These are phyloP conservation scores for Sebastes wilsoni DNA, from an alignment of 2,797 vertebrate species.

Conservation along the genomic window DNA sequence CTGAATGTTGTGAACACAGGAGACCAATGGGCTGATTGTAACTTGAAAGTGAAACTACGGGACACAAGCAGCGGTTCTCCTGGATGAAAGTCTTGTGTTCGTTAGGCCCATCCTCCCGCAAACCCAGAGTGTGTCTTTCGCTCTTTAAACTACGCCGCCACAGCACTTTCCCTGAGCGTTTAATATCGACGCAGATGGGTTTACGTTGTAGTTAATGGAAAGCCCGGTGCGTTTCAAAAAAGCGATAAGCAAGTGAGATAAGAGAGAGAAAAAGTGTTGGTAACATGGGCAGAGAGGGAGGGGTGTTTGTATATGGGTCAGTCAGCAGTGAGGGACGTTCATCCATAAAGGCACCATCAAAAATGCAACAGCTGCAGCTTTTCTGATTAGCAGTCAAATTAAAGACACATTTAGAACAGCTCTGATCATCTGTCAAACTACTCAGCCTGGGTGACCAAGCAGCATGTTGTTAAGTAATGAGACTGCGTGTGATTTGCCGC, in stretches of 20 bases:
- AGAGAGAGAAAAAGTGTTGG: conserved; percentile 9
- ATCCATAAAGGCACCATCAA: conserved; percentile 54
- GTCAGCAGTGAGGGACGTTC: conserved; percentile 43
- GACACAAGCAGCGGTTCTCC: too few species aligned
- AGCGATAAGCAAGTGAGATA: not conserved
- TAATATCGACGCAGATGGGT: too few species aligned
- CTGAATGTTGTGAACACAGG: too few species aligned
- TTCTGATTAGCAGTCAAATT: conserved; percentile 37
- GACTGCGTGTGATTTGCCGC: not conserved
- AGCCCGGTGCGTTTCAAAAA: too few species aligned
- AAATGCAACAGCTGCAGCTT: conserved; percentile 44
- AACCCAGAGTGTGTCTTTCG: too few species aligned
- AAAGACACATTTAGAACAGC: conserved; percentile 18
- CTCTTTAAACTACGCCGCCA: too few species aligned
- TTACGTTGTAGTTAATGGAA: too few species aligned
- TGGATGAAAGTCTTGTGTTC: too few species aligned
- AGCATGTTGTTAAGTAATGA: not conserved
- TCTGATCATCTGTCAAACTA: conserved; percentile 39
- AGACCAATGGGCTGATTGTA: too few species aligned
- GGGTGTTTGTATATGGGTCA: conserved; percentile 61
- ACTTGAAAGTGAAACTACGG: too few species aligned
- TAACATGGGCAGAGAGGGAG: not conserved
- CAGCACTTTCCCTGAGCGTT: too few species aligned
- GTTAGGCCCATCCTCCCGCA: too few species aligned
- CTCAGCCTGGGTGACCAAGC: not conserved